phyloP scores from a whole-genome alignment of 2,113 vertebrate genomes.

The Rhinoptilus africanus region DNA sequence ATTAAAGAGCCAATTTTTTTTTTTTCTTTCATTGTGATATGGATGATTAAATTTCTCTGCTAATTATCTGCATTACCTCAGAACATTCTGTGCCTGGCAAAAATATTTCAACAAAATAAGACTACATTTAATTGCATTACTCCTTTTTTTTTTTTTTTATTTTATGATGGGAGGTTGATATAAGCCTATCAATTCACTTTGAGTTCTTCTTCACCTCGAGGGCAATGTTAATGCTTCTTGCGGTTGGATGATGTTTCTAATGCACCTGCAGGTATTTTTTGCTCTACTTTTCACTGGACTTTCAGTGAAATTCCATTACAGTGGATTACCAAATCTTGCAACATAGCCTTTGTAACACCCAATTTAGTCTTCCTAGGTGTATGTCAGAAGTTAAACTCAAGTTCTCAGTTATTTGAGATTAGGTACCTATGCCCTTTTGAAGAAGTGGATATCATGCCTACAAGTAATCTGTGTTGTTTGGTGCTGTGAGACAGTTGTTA shows the following conservation, averaged over 20 bases:
- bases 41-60: slow-evolving; percentile 54
- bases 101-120: slow-evolving; percentile 37
- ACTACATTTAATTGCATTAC: slow-evolving; percentile 14
- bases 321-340: not conserved
- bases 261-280: not conserved
- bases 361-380: not conserved
- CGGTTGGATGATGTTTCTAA: not conserved
- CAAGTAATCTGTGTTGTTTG: not conserved
- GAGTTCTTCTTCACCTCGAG: not conserved
- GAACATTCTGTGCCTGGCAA: slow-evolving; percentile 38
- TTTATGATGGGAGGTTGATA: not conserved
- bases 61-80: slow-evolving; percentile 58
- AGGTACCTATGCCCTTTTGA: not conserved
- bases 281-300: not conserved
- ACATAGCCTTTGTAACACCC: not conserved
- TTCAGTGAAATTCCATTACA: not conserved
- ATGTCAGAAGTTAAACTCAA: not conserved
- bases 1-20: slow-evolving; percentile 40
- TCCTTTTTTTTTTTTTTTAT: not conserved
- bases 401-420: not conserved
- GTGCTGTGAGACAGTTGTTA: not conserved
- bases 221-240: not conserved
- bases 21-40: slow-evolving; percentile 33
- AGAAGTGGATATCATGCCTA: not conserved
- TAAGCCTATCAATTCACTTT: slow-evolving; percentile 8